phyloP scores from a whole-genome alignment of 2,113 vertebrate genomes.

The Myotis lucifugus region DNA sequence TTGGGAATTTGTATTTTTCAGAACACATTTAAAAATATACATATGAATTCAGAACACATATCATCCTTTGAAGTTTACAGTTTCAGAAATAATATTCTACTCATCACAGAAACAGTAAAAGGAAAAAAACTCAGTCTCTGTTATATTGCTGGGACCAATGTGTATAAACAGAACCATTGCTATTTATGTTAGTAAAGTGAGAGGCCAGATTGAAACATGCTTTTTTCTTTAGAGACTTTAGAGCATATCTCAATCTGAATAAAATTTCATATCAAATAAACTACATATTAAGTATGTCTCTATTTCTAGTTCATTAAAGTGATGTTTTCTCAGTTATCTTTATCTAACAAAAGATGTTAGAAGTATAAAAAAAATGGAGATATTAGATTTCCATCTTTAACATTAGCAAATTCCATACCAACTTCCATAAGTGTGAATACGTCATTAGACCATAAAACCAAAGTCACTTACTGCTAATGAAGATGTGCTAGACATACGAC shows the following conservation, averaged over 20 bases:
- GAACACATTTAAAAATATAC: slow-evolving; percentile 17
- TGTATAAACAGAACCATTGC: neutral
- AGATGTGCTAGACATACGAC: slow-evolving; percentile 87
- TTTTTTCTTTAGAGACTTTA: slow-evolving; percentile 33
- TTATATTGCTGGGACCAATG: neutral
- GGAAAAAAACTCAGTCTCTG: slow-evolving; percentile 8
- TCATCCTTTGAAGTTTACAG: neutral
- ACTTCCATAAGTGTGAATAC: neutral
- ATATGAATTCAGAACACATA: neutral
- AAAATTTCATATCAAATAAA: slow-evolving; percentile 43
- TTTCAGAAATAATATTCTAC: neutral
- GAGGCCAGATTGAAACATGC: neutral
- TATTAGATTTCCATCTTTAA: neutral
- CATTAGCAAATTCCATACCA: neutral
- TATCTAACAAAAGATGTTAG: neutral
- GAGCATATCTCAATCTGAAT: neutral
- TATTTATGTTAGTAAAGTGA: slow-evolving; percentile 28
- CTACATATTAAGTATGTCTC: neutral
- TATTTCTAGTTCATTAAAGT: neutral
- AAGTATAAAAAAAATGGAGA: neutral
- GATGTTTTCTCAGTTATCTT: slow-evolving; percentile 36
- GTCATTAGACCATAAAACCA: neutral
- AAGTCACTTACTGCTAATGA: slow-evolving; percentile 91
- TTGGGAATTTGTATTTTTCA: neutral
- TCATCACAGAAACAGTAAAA: slow-evolving; percentile 45